phyloP scores from a whole-genome alignment of 2,113 vertebrate species.

The Alces alces region DNA sequence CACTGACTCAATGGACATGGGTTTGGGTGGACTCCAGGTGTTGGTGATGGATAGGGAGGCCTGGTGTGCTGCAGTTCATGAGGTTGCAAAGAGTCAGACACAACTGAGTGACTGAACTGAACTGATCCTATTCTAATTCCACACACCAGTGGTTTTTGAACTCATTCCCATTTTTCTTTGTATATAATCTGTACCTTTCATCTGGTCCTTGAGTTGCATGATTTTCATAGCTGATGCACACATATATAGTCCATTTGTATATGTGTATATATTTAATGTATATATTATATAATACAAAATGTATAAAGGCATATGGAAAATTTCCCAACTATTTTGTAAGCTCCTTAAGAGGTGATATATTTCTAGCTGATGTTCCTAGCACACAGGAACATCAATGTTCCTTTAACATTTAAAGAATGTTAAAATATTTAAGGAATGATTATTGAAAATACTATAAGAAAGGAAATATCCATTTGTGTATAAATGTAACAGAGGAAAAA shows the following conservation, averaged over 20 bases:
- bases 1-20: no score
- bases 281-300: background rate
- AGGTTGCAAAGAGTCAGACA: no score
- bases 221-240: background rate
- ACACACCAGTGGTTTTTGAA: background rate
- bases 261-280: background rate
- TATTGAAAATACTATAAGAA: background rate
- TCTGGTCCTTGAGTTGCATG: background rate
- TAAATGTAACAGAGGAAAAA: constrained; percentile 6
- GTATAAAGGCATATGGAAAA: background rate
- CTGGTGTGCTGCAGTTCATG: no score
- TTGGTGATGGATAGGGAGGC: no score
- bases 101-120: no score
- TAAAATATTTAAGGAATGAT: background rate
- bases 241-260: background rate
- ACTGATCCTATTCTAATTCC: background rate
- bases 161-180: background rate
- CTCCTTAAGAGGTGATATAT: background rate
- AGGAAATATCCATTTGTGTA: background rate
- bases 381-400: no score
- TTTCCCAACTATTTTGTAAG: background rate
- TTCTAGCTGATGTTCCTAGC: background rate
- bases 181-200: background rate
- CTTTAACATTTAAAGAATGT: no score
- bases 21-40: no score